Percentiles rank a stretch among this genome's conserved stretches.
phyloP scores from a whole-genome alignment of 2,888 invertebrate genomes.

The Alentia gelatinosa region DNA sequence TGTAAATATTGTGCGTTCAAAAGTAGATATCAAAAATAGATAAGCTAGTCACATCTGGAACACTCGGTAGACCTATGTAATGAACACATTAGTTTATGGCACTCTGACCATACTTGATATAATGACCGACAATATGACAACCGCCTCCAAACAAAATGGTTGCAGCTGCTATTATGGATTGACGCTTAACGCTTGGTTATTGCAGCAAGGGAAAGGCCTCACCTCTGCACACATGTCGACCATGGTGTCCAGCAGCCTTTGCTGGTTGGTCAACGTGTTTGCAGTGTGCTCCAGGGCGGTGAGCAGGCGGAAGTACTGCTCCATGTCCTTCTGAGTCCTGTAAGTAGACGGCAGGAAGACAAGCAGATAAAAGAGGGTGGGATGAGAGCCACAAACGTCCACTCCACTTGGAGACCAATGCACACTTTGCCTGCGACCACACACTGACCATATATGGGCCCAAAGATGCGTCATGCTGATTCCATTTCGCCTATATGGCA shows the following conservation, averaged over 20 bases:
- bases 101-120: no score
- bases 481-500: no score
- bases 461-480: no score
- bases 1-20: no score
- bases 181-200: background rate
- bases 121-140: no score
- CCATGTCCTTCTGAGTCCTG: slow-evolving; percentile 56
- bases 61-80: no score
- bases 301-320: slow-evolving; percentile 60
- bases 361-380: background rate
- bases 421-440: no score
- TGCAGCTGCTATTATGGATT: background rate
- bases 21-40: no score
- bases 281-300: slow-evolving; percentile 64
- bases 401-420: background rate
- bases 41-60: no score
- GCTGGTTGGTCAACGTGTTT: slow-evolving; percentile 58
- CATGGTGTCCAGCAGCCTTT: slow-evolving; percentile 60
- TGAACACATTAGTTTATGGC: no score
- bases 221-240: slow-evolving; percentile 58
- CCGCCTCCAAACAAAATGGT: no score
- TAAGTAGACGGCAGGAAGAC: background rate
- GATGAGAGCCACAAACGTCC: background rate
- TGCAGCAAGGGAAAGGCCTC: background rate
- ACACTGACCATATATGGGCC: no score